Percentiles rank a stretch among this genome's conserved stretches.
phyloP scores from a whole-genome alignment of 2,113 vertebrate species.

The Pseudorhombus dupliciocellatus region DNA sequence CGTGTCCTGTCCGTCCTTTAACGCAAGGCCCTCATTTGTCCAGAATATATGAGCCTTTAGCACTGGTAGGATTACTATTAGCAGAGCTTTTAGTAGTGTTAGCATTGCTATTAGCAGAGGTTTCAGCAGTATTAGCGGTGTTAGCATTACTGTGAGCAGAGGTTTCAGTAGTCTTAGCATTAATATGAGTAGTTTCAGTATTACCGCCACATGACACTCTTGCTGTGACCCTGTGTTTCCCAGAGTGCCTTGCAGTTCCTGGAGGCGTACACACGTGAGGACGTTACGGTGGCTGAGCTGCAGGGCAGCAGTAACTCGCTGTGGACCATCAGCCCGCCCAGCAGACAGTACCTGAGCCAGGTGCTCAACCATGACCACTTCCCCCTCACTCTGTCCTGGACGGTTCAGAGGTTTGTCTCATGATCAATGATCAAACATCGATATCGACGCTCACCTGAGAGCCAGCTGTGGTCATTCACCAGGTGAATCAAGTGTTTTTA shows the following conservation, averaged over 20 bases:
- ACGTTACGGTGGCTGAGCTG: constrained; percentile 52
- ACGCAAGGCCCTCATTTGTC: no score
- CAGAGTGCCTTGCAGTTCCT: constrained; percentile 70
- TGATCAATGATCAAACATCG: constrained; percentile 1
- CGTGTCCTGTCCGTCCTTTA: no score
- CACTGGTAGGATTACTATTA: no score
- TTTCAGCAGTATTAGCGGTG: neutral
- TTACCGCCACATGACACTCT: neutral
- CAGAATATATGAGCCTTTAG: neutral
- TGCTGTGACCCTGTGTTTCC: constrained; percentile 8
- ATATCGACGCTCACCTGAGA: neutral
- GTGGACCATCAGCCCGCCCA: constrained; percentile 68
- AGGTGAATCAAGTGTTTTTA: neutral
- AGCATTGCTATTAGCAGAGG: neutral
- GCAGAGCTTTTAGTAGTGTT: neutral
- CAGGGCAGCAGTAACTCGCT: constrained; percentile 66
- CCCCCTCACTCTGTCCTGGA: constrained; percentile 62
- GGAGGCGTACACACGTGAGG: constrained; percentile 49
- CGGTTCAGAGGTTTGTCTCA: constrained; percentile 45
- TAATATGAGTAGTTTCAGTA: neutral
- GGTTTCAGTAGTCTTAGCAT: no score
- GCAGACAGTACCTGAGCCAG: constrained; percentile 56
- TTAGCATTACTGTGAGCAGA: no score
- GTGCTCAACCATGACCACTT: constrained; percentile 57
- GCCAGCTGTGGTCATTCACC: neutral